Percentiles rank a stretch among this genome's conserved stretches.
Evolutionary conservation across 2,113 vertebrate species (phyloP).

Genomic region (Gallinago paraguaiae): DNA sequence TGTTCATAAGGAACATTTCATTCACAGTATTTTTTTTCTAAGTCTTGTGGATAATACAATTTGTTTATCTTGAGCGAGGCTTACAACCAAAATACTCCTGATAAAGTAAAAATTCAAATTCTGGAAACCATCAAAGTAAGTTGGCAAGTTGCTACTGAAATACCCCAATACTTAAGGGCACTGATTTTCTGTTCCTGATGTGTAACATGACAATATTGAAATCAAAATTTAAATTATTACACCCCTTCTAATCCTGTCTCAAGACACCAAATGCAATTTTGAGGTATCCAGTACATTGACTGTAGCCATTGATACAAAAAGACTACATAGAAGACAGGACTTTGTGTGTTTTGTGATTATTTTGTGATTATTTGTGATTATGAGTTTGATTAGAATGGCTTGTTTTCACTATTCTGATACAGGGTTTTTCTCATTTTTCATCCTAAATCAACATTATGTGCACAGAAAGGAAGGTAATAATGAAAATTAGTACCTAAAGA

Average conservation of each 20-base stretch:
- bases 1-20: background rate
- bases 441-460: background rate
- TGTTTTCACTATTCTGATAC: background rate
- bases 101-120: background rate
- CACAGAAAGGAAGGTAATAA: background rate
- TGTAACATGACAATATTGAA: background rate
- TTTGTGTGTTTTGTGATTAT: background rate
- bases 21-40: background rate
- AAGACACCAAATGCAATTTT: background rate
- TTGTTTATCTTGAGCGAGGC: background rate
- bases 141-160: background rate
- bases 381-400: background rate
- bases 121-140: background rate
- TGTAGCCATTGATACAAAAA: background rate
- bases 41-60: background rate
- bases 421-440: background rate
- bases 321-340: background rate
- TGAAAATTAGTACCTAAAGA: fast-evolving
- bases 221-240: background rate
- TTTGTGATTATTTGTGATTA: background rate
- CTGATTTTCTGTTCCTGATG: background rate
- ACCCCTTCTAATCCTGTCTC: background rate
- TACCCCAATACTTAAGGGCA: background rate
- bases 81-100: background rate
- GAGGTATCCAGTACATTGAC: background rate